Evolutionary conservation across 2,888 invertebrate species (phyloP).

Genomic region (Phymatocera aterrima): DNA sequence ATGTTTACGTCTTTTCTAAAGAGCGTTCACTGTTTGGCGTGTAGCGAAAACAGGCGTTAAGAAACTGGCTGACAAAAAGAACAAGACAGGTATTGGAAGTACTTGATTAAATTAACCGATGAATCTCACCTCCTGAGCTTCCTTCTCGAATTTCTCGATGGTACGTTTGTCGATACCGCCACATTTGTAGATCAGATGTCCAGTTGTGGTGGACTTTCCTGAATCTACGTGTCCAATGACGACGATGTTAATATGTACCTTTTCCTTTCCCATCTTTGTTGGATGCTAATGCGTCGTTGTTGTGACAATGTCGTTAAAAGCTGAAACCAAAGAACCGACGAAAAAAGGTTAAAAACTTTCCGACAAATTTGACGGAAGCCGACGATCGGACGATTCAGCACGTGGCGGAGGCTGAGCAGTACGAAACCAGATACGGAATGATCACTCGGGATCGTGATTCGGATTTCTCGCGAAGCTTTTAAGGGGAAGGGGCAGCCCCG

Average conservation of each 20-base stretch:
- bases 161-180: conserved; percentile 99
- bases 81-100: neutral
- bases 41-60: too few relatives aligned
- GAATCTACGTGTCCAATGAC: conserved; percentile 99
- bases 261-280: conserved; percentile 93
- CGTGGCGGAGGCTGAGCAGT: conserved; percentile 1
- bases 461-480: conserved; percentile 5
- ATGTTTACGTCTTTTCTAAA: neutral
- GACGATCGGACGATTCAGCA: neutral
- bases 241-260: conserved; percentile 99
- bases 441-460: neutral
- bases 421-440: neutral
- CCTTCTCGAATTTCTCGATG: conserved; percentile 99
- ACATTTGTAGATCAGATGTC: conserved; percentile 99
- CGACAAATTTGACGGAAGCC: neutral
- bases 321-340: conserved; percentile 57
- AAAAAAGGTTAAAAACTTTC: neutral
- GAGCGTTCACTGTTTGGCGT: too few relatives aligned
- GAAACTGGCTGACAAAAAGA: neutral
- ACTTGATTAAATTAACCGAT: too few relatives aligned
- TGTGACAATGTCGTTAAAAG: conserved; percentile 31
- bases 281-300: conserved; percentile 24
- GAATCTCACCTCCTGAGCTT: conserved; percentile 88
- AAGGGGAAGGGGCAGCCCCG: conserved; percentile 46
- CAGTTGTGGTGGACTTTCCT: conserved; percentile 98